These are phyloP conservation scores for Pipistrellus kuhlii DNA, from an alignment of 2,797 vertebrate genomes.

Conservation along the genomic window DNA sequence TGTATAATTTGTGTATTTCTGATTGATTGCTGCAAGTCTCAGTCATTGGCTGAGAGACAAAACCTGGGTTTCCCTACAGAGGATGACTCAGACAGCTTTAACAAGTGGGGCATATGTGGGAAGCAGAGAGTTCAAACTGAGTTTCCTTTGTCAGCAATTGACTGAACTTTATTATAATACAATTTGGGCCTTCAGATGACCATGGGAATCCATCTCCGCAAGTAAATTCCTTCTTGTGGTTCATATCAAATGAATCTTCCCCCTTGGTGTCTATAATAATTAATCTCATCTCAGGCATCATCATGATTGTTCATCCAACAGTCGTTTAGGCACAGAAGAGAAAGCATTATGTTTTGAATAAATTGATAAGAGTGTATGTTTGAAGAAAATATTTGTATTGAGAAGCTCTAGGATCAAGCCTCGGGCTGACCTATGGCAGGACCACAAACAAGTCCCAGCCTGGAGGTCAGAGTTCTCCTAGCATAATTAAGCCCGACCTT, in stretches of 20 bases:
- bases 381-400: slow-evolving; percentile 32
- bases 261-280: not conserved
- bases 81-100: not conserved
- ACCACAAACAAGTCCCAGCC: too few relatives aligned
- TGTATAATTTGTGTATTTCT: not conserved
- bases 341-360: slow-evolving; percentile 20
- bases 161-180: not conserved
- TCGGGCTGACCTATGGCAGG: too few relatives aligned
- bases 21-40: not conserved
- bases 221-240: not conserved
- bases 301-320: not conserved
- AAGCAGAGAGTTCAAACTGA: not conserved
- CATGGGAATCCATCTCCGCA: not conserved
- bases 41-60: not conserved
- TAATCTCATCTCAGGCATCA: not conserved
- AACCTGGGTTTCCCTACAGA: not conserved
- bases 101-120: not conserved
- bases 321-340: not conserved
- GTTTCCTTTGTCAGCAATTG: not conserved
- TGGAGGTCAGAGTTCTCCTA: too few relatives aligned
- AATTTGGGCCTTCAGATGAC: not conserved
- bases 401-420: too few relatives aligned
- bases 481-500: too few relatives aligned
- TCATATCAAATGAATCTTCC: not conserved
- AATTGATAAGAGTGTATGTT: not conserved